Conservation (phyloP, 2,797 vertebrate species). For the Buphagus erythrorhynchus region DNA sequence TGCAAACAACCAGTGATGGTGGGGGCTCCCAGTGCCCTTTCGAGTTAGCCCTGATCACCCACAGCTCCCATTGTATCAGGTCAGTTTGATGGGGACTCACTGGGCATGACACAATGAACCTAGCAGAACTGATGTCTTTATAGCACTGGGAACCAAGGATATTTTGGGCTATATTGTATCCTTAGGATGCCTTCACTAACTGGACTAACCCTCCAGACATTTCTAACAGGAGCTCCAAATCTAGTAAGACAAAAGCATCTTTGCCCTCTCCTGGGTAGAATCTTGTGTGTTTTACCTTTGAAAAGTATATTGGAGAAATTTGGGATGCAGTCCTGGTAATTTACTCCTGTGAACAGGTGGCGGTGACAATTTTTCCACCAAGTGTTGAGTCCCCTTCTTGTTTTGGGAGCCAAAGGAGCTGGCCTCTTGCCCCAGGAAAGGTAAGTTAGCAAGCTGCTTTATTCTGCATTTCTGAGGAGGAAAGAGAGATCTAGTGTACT, state of each 20-base stretch:
- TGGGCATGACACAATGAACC: neutral
- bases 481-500: neutral
- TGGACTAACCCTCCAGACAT: neutral
- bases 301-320: neutral
- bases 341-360: neutral
- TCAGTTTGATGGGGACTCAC: neutral
- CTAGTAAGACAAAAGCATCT: neutral
- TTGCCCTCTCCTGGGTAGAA: neutral
- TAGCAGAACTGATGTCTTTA: accelerated
- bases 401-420: neutral
- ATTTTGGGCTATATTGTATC: neutral
- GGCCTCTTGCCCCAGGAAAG: neutral
- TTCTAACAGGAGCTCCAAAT: neutral
- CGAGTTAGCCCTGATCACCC: neutral
- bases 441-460: neutral
- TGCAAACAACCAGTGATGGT: neutral
- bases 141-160: neutral
- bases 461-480: neutral
- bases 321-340: neutral
- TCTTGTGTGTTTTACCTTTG: neutral
- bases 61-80: neutral
- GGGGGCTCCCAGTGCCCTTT: neutral
- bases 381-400: neutral
- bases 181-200: neutral
- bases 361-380: neutral